Percentiles rank a stretch among this genome's conserved stretches.
phyloP scores from a whole-genome alignment of 2,113 vertebrate species.

The Craseonycteris thonglongyai region DNA sequence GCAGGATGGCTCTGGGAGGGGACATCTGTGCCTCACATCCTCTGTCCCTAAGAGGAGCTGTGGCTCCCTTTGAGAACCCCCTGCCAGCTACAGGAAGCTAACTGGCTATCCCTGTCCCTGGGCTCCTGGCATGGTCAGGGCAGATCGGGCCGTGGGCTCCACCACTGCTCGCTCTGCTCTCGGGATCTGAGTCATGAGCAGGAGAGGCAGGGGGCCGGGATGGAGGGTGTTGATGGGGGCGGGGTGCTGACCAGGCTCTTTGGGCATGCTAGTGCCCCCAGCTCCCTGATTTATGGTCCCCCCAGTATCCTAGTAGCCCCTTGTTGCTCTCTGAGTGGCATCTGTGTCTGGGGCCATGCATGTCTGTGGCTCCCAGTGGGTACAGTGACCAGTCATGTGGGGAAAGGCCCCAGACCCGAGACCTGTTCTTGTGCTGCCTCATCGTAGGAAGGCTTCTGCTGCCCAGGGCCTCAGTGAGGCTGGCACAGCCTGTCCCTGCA shows the following conservation, averaged over 20 bases:
- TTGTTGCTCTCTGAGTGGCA: background rate
- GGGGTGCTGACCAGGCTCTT: background rate
- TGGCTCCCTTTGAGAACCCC: background rate
- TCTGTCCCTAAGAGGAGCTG: background rate
- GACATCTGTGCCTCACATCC: accelerated
- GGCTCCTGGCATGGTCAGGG: background rate
- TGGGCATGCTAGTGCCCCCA: too few species aligned
- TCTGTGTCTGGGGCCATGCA: background rate
- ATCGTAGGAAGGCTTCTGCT: too few species aligned
- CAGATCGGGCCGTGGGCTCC: background rate
- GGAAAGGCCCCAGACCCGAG: background rate
- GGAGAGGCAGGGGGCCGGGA: background rate
- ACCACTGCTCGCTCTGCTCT: background rate
- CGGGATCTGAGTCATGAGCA: background rate
- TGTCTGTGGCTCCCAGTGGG: background rate
- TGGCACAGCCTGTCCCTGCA: accelerated
- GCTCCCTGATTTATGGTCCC: background rate
- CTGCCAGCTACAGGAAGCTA: background rate
- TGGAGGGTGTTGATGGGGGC: background rate
- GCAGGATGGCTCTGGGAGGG: background rate
- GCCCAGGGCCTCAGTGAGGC: background rate
- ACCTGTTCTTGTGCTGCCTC: accelerated
- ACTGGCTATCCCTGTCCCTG: background rate
- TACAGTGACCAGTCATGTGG: background rate
- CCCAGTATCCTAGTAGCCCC: background rate